A percentile compares a stretch with the other conserved stretches of the same genome.
These are phyloP conservation scores for Campoplex capitator DNA, from an alignment of 2,888 invertebrate genomes.

Conservation along the genomic window DNA sequence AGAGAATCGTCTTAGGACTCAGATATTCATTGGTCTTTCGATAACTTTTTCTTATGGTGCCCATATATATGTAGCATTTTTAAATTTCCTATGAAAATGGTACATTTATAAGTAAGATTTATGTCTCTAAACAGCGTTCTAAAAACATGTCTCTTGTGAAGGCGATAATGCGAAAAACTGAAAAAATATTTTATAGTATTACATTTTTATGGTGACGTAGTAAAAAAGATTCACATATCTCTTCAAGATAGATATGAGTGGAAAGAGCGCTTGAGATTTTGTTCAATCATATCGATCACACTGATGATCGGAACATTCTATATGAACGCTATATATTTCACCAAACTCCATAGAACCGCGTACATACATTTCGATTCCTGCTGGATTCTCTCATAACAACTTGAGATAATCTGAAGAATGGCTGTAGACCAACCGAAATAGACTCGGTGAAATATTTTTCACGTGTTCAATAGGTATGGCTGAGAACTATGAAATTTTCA, in stretches of 20 bases:
- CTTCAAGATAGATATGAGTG: background rate
- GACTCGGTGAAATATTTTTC: conserved; percentile 17
- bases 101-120: background rate
- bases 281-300: background rate
- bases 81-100: background rate
- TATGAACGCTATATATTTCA: conserved; percentile 2
- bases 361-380: conserved; percentile 51
- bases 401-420: conserved; percentile 17
- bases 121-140: background rate
- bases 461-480: too few relatives aligned
- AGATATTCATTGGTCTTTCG: conserved; percentile 49
- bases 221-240: background rate
- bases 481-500: background rate
- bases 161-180: background rate
- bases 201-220: background rate
- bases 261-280: background rate
- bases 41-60: conserved; percentile 39
- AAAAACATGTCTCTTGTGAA: background rate
- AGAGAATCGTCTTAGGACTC: conserved; percentile 26
- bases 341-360: background rate
- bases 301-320: background rate
- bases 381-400: conserved; percentile 14
- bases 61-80: too few relatives aligned
- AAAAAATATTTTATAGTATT: too few relatives aligned
- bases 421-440: conserved; percentile 58